Conservation (phyloP, 2,888 invertebrate species). For the Drosophila fulvimacula region DNA sequence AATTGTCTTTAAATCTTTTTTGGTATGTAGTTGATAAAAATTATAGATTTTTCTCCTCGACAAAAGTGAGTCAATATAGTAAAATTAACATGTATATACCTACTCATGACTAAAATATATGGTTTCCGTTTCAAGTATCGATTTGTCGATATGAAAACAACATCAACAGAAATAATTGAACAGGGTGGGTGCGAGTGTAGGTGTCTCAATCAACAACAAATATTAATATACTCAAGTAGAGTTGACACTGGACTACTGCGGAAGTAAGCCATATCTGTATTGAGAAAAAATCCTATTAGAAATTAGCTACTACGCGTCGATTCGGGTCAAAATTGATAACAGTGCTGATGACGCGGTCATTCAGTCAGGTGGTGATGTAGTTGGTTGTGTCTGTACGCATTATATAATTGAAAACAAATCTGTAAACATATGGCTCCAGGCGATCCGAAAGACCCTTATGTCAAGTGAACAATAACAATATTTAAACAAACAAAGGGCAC, state of each 20-base stretch:
- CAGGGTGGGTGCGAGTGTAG: conserved; percentile 43
- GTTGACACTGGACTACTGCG: conserved; percentile 19
- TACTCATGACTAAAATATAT: neutral
- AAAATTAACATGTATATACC: neutral
- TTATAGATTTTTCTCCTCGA: neutral
- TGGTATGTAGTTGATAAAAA: neutral
- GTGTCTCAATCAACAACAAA: conserved; percentile 52
- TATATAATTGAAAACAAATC: conserved; percentile 64
- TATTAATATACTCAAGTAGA: conserved; percentile 41
- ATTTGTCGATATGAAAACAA: conserved; percentile 30
- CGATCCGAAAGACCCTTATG: conserved; percentile 21
- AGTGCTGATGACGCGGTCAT: conserved; percentile 35
- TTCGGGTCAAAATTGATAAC: conserved; percentile 20
- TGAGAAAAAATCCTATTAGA: conserved; percentile 20
- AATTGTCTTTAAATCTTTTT: neutral
- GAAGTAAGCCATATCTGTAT: conserved; percentile 45
- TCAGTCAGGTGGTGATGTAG: conserved; percentile 52
- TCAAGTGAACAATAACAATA: conserved; percentile 31
- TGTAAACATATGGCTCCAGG: conserved; percentile 45
- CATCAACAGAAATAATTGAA: conserved; percentile 45
- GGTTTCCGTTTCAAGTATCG: conserved; percentile 16
- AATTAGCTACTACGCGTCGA: conserved; percentile 15
- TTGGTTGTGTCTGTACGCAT: conserved; percentile 52
- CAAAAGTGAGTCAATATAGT: neutral
- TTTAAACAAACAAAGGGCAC: conserved; percentile 26